Evolutionary conservation across 2,888 invertebrate genomes (phyloP).

Genomic region (Macropis europaea): DNA sequence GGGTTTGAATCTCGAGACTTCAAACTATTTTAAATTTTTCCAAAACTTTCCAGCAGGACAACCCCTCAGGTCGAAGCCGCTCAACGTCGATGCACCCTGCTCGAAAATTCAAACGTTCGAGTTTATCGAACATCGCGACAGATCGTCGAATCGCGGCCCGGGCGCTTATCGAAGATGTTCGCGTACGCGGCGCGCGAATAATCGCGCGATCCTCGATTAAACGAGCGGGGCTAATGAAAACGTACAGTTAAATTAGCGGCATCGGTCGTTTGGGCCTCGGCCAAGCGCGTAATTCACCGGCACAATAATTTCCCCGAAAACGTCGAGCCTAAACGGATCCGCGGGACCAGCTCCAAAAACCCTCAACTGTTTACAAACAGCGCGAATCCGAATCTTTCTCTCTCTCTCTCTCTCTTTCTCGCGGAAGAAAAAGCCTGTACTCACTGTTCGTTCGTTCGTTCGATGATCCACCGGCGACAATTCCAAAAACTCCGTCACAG

Average conservation of each 20-base stretch:
- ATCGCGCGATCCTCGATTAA: slow-evolving; percentile 45
- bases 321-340: too few species aligned
- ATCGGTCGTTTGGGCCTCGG: slow-evolving; percentile 48
- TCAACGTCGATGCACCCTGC: too few species aligned
- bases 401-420: too few species aligned
- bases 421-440: not conserved
- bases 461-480: not conserved
- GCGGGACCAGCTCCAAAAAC: not conserved
- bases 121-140: too few species aligned
- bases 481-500: not conserved
- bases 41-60: too few species aligned
- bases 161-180: slow-evolving; percentile 20
- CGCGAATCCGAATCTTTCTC: too few species aligned
- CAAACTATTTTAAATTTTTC: too few species aligned
- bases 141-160: too few species aligned
- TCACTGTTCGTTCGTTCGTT: too few species aligned
- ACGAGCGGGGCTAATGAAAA: slow-evolving; percentile 49
- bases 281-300: slow-evolving; percentile 55
- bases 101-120: too few species aligned
- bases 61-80: too few species aligned
- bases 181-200: slow-evolving; percentile 5
- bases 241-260: slow-evolving; percentile 50
- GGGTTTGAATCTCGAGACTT: too few species aligned
- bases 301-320: slow-evolving; percentile 36
- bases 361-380: slow-evolving; percentile 2